Base-by-base conservation (phyloP, 2,797 vertebrate species). In the Nyctibius grandis region DNA sequence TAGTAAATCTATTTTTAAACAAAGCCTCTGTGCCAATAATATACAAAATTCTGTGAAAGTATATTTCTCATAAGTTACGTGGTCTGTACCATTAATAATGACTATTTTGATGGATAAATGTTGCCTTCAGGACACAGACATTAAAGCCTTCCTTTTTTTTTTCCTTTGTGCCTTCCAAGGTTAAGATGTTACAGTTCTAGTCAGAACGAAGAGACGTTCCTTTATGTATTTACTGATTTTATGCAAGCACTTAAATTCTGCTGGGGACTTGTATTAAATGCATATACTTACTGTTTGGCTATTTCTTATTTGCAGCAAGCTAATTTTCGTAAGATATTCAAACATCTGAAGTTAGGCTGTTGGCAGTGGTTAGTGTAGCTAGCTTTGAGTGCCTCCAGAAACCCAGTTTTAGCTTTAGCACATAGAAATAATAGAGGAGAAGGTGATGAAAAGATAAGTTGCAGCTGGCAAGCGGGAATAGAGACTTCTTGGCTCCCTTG, bases 1-100 rank as follows among this genome's bases (percentile, higher is more conserved):
- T 1, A 5, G 87, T 77, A 93, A 83, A 94, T 91, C 90, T 97
- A 91, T 96, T 96, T 97, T 95, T 96, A 89, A 97, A 54, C 67
- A 77, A 90, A 85, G 45, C 38, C 25, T 88, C 61, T 68, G 25
- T 86, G 95, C 93, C 93, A 95, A 86, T 95, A 87, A 69, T 25
- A 25, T 74, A 33, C 45, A 91, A 75, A 95, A 95, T 88, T 91
- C 75, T 75, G 59, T 89, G 80, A 68, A 72, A 95, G 63, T 89
- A 1, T 82, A 20, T 92, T 89, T 94, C 75, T 85, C 9, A 2
- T 57, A 60, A 95, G n/a, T 88, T 93, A 29, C 11, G 22, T 57
- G 42, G 18, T 48, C 70, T 87, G 31, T 74, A 12, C 26, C 40
- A 44, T 76, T 73, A 93, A 44, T 74, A 75, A 48, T 23, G 23